Conservation (phyloP, 92 coral and sea anemone genomes). For the Epizoanthus stellaris region DNA sequence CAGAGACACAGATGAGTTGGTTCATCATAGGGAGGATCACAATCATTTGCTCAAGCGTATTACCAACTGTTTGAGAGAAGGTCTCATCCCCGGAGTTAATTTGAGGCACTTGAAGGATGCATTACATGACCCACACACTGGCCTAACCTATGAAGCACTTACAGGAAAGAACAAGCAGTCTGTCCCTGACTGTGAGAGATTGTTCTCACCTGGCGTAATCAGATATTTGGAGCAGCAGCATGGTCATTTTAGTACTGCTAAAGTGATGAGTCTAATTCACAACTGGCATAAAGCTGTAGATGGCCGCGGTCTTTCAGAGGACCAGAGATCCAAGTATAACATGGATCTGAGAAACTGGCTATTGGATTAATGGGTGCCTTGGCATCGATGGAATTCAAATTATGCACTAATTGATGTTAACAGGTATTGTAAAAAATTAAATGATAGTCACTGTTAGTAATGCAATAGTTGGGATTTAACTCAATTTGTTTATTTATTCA, state of each 20-base stretch:
- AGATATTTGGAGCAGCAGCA: conserved; percentile 3
- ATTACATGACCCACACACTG: conserved; percentile 42
- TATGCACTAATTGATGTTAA: conserved; percentile 47
- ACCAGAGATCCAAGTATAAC: conserved; percentile 8
- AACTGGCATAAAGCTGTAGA: conserved; percentile 61
- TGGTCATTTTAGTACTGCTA: conserved; percentile 31
- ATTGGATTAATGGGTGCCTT: conserved; percentile 64
- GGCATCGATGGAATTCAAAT: conserved; percentile 23
- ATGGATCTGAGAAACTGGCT: conserved; percentile 54
- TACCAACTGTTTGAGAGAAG: conserved; percentile 23
- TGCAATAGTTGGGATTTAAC: neutral
- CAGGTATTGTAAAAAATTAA: conserved; percentile 9
- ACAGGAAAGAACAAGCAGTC: conserved; percentile 57
- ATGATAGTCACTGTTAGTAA: neutral
- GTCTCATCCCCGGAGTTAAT: conserved; percentile 27
- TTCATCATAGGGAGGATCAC: conserved; percentile 62
- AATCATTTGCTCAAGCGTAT: conserved; percentile 53
- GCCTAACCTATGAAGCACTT: conserved; percentile 58
- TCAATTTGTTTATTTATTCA: neutral
- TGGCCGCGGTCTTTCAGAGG: conserved; percentile 56
- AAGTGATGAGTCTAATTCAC: conserved; percentile 14
- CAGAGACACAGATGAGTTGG: conserved; percentile 43
- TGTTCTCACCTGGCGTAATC: conserved; percentile 41
- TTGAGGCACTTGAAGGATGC: conserved; percentile 30
- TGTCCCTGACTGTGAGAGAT: conserved; percentile 56